Conservation (phyloP, 2,113 vertebrate genomes). For the Haliaeetus leucogaster region DNA sequence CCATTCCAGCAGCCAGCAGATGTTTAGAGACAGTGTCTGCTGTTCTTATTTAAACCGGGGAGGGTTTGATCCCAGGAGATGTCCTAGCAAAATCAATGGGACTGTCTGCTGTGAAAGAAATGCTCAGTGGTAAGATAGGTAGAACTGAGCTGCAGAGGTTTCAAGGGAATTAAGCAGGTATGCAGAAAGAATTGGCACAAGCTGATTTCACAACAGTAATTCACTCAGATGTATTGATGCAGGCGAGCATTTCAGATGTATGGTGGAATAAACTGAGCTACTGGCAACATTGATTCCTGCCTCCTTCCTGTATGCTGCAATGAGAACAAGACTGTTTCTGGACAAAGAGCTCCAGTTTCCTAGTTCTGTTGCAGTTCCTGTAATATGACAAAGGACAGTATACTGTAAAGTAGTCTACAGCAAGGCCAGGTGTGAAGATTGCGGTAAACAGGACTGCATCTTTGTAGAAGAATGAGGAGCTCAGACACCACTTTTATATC, state of each 20-base stretch:
- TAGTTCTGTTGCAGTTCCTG: not conserved
- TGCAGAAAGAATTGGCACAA: not conserved
- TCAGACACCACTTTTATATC: not conserved
- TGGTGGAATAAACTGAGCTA: not conserved
- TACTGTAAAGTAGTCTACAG: not conserved
- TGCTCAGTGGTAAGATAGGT: not conserved
- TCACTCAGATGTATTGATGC: not conserved
- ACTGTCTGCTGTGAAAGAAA: not conserved
- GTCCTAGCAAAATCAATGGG: not conserved
- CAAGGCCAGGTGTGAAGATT: not conserved
- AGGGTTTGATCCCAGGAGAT: conserved; percentile 1
- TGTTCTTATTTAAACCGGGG: not conserved
- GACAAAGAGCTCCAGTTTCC: conserved; percentile 16
- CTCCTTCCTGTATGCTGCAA: conserved; percentile 33
- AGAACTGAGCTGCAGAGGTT: not conserved
- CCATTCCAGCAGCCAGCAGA: conserved; percentile 42
- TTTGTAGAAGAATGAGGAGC: not conserved
- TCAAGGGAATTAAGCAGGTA: conserved; percentile 14
- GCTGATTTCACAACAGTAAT: conserved; percentile 21
- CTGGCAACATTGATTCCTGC: conserved; percentile 14
- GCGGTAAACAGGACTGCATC: not conserved
- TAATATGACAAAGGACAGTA: not conserved
- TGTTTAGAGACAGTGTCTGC: not conserved
- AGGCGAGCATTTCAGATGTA: conserved; percentile 18
- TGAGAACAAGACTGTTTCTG: conserved; percentile 40